Conservation (phyloP, 37 sponge, comb jelly and placozoan genomes). For the Aplysina aerophoba region DNA sequence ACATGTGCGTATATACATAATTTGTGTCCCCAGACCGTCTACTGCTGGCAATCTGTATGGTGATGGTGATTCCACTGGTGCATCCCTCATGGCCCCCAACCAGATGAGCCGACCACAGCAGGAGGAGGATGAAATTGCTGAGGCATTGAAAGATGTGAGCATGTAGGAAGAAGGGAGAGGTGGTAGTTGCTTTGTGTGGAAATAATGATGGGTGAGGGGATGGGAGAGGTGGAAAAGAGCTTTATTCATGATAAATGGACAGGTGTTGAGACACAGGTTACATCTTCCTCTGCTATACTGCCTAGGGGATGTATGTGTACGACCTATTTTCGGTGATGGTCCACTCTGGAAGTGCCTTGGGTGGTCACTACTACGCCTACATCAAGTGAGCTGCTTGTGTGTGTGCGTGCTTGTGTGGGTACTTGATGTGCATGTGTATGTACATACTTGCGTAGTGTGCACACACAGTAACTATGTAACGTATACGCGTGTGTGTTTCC, state of each 20-base stretch:
- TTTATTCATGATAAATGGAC: no score
- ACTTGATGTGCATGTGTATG: neutral
- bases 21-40: no score
- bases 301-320: constrained; percentile 85
- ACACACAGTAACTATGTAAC: neutral
- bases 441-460: neutral
- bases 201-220: no score
- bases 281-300: neutral
- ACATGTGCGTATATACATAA: no score
- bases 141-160: neutral
- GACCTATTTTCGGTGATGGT: constrained; percentile 96
- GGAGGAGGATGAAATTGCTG: neutral
- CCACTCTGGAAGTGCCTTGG: constrained; percentile 93
- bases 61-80: neutral
- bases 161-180: neutral
- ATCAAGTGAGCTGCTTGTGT: constrained; percentile 75
- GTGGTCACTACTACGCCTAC: constrained; percentile 97
- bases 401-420: neutral
- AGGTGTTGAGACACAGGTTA: no score
- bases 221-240: no score
- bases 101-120: neutral
- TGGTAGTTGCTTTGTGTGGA: neutral
- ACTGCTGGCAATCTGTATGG: neutral
- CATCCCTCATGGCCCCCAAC: neutral
- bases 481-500: neutral